Conservation (phyloP, 1,140 invertebrate species). For the Heliconius congener region DNA sequence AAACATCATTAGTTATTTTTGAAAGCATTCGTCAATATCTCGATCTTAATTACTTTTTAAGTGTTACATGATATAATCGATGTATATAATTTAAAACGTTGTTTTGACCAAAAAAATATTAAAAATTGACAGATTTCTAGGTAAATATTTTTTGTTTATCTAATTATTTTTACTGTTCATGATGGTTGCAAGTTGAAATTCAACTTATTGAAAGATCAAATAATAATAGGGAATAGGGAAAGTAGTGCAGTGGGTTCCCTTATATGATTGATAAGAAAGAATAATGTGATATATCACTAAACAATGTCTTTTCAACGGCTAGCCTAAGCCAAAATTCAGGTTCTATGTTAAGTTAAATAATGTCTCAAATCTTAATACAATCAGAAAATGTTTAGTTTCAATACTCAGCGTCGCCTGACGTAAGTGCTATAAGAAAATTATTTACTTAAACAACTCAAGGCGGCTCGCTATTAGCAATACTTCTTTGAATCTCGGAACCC, state of each 20-base stretch:
- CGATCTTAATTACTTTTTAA: constrained; percentile 2
- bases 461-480: constrained; percentile 40
- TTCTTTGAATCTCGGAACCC: constrained; percentile 47
- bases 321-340: too few species aligned
- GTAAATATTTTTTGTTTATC: too few species aligned
- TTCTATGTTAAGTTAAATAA: too few species aligned
- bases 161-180: too few species aligned
- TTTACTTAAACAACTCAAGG: constrained; percentile 32
- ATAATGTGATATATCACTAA: background rate
- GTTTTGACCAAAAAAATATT: background rate
- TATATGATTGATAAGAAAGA: too few species aligned
- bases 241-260: too few species aligned
- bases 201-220: too few species aligned
- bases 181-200: too few species aligned
- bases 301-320: background rate
- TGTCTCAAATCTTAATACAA: background rate
- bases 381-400: background rate
- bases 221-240: too few species aligned
- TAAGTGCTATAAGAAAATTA: constrained; percentile 19
- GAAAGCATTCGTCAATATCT: constrained; percentile 39
- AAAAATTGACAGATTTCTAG: too few species aligned
- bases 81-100: background rate
- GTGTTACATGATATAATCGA: background rate
- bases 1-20: constrained; percentile 50
- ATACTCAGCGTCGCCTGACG: background rate